A percentile compares a stretch with the other conserved stretches of the same genome.
phyloP scores from a whole-genome alignment of 2,797 vertebrate species.

The Momotus momota region DNA sequence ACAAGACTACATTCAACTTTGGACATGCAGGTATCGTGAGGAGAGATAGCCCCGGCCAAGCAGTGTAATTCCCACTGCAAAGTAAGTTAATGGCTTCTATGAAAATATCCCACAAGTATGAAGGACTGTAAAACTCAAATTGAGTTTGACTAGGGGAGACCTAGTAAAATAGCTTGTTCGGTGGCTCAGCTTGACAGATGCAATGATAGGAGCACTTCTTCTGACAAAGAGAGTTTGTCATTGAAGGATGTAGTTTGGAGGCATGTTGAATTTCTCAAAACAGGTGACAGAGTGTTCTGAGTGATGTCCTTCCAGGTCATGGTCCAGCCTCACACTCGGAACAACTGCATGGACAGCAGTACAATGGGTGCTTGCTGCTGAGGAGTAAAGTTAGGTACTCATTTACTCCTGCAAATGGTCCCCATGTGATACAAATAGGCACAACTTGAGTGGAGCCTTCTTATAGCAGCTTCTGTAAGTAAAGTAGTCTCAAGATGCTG shows the following conservation, averaged over 20 bases:
- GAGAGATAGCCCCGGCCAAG: constrained; percentile 49
- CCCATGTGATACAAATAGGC: not conserved
- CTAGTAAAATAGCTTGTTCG: constrained; percentile 4
- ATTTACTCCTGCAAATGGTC: not conserved
- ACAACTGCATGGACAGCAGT: not conserved
- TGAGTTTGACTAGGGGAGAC: constrained; percentile 43
- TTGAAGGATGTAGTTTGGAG: not conserved
- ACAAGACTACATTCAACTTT: constrained; percentile 46
- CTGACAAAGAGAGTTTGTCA: constrained; percentile 19
- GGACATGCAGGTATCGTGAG: constrained; percentile 29
- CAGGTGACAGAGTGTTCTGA: not conserved
- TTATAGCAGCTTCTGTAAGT: no score
- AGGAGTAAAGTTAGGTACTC: not conserved
- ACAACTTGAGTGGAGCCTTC: not conserved
- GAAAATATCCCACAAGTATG: constrained; percentile 49
- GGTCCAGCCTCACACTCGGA: not conserved
- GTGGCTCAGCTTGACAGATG: constrained; percentile 20
- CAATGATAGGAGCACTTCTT: constrained; percentile 15
- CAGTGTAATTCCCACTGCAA: constrained; percentile 51
- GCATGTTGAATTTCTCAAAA: not conserved
- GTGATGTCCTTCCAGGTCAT: not conserved
- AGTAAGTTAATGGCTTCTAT: constrained; percentile 53
- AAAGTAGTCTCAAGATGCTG: not conserved
- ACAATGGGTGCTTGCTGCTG: not conserved
- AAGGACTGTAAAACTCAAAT: constrained; percentile 60